Evolutionary conservation across 92 coral and sea anemone species (phyloP), one percentile per base, ranked within the genome.

Genomic region (Bergia puertoricense): DNA sequence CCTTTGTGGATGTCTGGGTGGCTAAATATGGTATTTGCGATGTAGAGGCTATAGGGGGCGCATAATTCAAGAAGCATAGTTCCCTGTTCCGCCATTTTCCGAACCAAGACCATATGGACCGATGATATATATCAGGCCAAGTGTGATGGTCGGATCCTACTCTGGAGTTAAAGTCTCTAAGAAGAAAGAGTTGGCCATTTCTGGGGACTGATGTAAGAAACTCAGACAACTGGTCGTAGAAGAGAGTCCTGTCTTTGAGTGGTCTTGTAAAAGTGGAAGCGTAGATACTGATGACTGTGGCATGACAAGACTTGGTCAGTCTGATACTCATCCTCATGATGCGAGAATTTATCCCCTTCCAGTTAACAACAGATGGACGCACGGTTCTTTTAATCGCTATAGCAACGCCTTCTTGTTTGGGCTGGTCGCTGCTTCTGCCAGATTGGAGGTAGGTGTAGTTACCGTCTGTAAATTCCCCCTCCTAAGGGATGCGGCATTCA

Each of bases 221-320:
- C 16, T 76, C 54, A 9, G 22, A 40, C 80, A 76, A 20, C 80
- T 39, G 51, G 48, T 76, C 80, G 54, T 54, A 76, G 42, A 76
- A 42, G 16, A 40, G 80, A 76, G 16, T 76, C 22, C 80, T 39
- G 8, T 76, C 80, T 76, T 76, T 16, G n/a, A 76, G 48, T 76
- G 80, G 80, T 16, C 80, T 76, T 42, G 37, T 5, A 42, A 76
- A 76, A 39, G 50, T 76, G 51, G 80, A 2, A 6, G 80, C 43
- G 39, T 74, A 74, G 78, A 30, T 74, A 5, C 45, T 74, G 78
- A 76, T 76, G 50, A 76, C 51, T 39, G 80, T 41, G 30, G 80
- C 51, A 76, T 39, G 54, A 42, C 48, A 41, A 16, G 18, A 39
- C 22, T 76, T 76, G 30, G 23, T 7, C 50, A 41, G 15, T 42